Base-by-base conservation (phyloP, 2,888 invertebrate species). In the Portevinia maculata region DNA sequence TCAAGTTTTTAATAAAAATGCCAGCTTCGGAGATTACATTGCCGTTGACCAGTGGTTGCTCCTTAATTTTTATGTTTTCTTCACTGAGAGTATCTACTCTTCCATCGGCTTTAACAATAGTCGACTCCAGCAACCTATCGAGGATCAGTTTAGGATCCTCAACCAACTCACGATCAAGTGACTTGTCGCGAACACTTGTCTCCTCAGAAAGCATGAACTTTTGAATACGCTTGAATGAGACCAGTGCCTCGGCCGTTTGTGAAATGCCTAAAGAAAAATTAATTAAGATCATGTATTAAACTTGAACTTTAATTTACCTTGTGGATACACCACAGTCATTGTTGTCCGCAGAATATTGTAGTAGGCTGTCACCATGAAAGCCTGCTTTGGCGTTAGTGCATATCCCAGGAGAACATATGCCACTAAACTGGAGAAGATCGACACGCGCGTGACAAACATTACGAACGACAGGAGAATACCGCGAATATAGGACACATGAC, bases 301-400 rank as follows among this genome's bases (percentile, higher is more conserved):
- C n/a, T 17, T 41, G 15, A 21, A 11, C n/a, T n/a, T n/a, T n/a
- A 86, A 70, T 91, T 90, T 88, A 87, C 94, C 95, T 91, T 95
- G 94, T 0, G 98, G 98, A 86, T 98, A 96, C 90, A 96, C 96
- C 11, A 97, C 94, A 0, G 96, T 96, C 94, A 98, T 95, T 11
- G 96, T 94, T 86, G 95, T 94, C 32, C 96, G 92, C 74, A 98
- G 91, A 69, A 97, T 95, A 87, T 96, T 97, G 91, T 96, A 98
- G 89, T 97, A 95, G 7, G 97, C 95, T n/a, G 97, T 95, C 55
- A 97, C 93, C 74, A 97, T 96, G 90, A 97, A 98, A 13, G 97
- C 96, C 88, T 93, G 93, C 88, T 97, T 96, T 3, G 98, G 95
- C 4, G 94, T 95, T 85, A 98, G 93, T 86, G 93, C 90, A 85